These are phyloP conservation scores for Champsocephalus gunnari DNA, from an alignment of 2,797 vertebrate species.

Conservation along the genomic window DNA sequence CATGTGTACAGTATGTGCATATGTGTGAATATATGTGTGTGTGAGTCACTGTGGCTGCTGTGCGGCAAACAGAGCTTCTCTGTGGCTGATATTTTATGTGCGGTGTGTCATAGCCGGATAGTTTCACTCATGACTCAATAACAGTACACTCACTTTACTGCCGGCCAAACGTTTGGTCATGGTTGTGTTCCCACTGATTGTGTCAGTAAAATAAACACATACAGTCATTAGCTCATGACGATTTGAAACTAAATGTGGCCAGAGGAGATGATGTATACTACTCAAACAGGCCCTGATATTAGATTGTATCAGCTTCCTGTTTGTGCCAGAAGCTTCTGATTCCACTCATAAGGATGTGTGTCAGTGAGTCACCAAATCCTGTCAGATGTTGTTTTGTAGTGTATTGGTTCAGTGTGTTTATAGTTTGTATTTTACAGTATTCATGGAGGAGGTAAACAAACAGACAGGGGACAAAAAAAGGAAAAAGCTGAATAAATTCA, in stretches of 20 bases:
- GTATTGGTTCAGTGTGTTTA: neutral
- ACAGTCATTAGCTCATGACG: conserved; percentile 43
- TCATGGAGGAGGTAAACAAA: neutral
- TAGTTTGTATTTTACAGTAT: neutral
- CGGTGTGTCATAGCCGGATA: conserved; percentile 49
- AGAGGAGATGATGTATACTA: conserved; percentile 59
- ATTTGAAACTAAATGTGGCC: conserved; percentile 55
- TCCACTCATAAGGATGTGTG: conserved; percentile 37
- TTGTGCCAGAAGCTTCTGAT: conserved; percentile 63
- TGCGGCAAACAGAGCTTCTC: conserved; percentile 48
- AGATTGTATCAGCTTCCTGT: conserved; percentile 72
- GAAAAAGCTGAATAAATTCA: neutral
- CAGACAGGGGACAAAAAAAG: neutral
- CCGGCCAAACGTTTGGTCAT: conserved; percentile 32
- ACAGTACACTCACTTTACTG: conserved; percentile 35
- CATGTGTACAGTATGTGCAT: conserved; percentile 9
- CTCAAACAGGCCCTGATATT: conserved; percentile 63
- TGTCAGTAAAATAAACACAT: conserved; percentile 64
- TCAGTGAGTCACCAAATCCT: conserved; percentile 9
- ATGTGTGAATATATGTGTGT: conserved; percentile 8
- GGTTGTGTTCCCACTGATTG: conserved; percentile 32
- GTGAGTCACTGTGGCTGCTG: conserved; percentile 9
- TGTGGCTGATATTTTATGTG: conserved; percentile 61
- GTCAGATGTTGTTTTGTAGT: conserved; percentile 11
- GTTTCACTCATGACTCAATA: conserved; percentile 61